Percentiles rank a stretch among this genome's conserved stretches.
These are phyloP conservation scores for Halichondria panicea DNA, from an alignment of 37 sponge, comb jelly and placozoan species.

Conservation along the genomic window DNA sequence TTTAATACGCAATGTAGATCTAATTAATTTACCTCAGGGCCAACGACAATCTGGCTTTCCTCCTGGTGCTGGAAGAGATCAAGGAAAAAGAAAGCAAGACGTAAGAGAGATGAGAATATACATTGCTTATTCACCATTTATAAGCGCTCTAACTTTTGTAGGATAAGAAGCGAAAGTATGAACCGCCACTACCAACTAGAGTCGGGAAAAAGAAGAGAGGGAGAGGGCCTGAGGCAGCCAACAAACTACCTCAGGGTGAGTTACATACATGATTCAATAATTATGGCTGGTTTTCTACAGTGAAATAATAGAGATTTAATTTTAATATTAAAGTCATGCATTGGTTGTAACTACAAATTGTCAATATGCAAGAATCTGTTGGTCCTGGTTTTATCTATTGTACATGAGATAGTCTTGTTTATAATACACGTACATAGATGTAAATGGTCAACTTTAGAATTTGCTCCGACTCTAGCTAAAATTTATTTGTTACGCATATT, in stretches of 20 bases:
- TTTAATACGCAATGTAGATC: not conserved
- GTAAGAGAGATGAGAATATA: slow-evolving; percentile 20
- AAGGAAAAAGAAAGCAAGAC: slow-evolving; percentile 65
- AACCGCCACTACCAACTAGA: slow-evolving; percentile 94
- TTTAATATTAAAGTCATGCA: not conserved
- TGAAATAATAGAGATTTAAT: not conserved
- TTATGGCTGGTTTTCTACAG: too few relatives aligned
- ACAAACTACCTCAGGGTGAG: slow-evolving; percentile 95
- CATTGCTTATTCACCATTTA: not conserved
- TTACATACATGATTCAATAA: not conserved
- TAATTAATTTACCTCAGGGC: slow-evolving; percentile 34
- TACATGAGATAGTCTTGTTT: too few relatives aligned
- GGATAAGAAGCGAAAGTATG: slow-evolving; percentile 93
- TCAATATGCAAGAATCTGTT: not conserved
- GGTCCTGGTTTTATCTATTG: not conserved
- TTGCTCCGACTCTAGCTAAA: too few relatives aligned
- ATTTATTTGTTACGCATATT: too few relatives aligned
- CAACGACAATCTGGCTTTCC: slow-evolving; percentile 64
- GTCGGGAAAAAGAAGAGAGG: slow-evolving; percentile 91
- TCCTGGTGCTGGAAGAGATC: slow-evolving; percentile 54
- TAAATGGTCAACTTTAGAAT: too few relatives aligned
- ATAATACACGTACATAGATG: too few relatives aligned
- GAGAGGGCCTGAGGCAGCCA: slow-evolving; percentile 95
- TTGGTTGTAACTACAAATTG: not conserved
- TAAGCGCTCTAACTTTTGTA: not conserved